Evolutionary conservation across 1,140 invertebrate genomes (phyloP), one percentile per base, ranked within the genome.

Genomic region (Camponotus pennsylvanicus): DNA sequence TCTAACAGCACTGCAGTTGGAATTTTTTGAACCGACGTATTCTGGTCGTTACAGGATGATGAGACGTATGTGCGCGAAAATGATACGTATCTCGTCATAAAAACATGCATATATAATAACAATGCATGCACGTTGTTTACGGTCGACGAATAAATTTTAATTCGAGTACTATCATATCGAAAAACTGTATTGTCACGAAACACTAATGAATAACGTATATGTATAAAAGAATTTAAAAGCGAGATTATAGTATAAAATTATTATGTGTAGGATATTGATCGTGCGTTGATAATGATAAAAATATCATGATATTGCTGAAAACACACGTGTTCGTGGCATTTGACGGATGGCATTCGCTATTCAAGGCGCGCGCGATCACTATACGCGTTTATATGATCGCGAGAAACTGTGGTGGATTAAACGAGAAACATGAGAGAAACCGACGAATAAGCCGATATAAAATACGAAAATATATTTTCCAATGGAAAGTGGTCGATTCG

Each of bases 381-480:
- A 42, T 70, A 67, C 40, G 55, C 42, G 2, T 9, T 2, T 45
- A 45, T 45, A 45, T 63, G 63, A 70, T 86, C 55, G 57, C 57
- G 76, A 32, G 42, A 13, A 45, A 27, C 76, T 73, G 21, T 69
- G 37, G 37, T 69, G 69, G 67, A 86, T 86, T 82, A 80, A 83
- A 71, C 52, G 59, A 49, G 64, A 86, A 52, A 73, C 34, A 83
- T 49, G 34, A 80, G 78, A 59, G 77, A 63, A 55, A 34, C 42
- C 45, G 55, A 75, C 32, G 61, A 84, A 84, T 75, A 57, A 61
- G 69, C 66, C n/a, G 84, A 37, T 85, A 79, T 80, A 85, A 78
- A 85, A 61, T 83, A 84, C 59, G 52, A 64, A 61, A 82, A 82
- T 73, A 84, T 83, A 86, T 75, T 84, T 71, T 86, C 80, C 70